phyloP scores from a whole-genome alignment of 2,797 vertebrate genomes.

The Mus spretus region DNA sequence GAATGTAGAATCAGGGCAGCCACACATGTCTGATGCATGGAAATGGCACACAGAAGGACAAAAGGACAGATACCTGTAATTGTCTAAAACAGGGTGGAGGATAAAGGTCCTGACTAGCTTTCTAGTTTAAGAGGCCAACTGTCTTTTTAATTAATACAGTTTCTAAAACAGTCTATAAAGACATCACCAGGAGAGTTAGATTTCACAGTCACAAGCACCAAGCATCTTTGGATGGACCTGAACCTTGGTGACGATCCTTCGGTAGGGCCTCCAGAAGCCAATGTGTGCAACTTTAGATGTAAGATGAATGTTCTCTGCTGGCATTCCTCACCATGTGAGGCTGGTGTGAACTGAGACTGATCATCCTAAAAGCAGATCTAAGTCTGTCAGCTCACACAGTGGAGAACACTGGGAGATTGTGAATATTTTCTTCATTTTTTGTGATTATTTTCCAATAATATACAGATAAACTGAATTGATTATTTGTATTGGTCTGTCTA shows the following conservation, averaged over 20 bases:
- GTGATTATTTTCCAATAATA: not conserved
- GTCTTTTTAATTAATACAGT: not conserved
- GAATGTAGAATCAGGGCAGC: not conserved
- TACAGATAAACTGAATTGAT: not conserved
- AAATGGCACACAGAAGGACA: not conserved
- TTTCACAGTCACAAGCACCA: conserved; percentile 21
- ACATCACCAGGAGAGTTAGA: not conserved
- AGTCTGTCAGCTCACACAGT: not conserved
- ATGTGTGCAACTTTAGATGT: not conserved
- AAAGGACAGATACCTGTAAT: not conserved
- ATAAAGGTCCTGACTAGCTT: not conserved
- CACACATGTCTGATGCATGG: not conserved
- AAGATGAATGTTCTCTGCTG: not conserved
- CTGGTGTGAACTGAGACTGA: not conserved
- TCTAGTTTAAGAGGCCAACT: not conserved
- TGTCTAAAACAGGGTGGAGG: not conserved
- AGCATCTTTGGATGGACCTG: not conserved
- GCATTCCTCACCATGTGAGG: not conserved
- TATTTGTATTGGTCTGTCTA: not conserved
- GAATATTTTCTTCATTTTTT: not conserved
- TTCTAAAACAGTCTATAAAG: not conserved
- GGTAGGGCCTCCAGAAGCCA: not conserved
- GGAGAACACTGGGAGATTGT: not conserved
- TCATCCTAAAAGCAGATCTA: not conserved
- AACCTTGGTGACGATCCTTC: not conserved